Base-by-base conservation (phyloP, 2,888 invertebrate species). In the Dryadula phaetusa region DNA sequence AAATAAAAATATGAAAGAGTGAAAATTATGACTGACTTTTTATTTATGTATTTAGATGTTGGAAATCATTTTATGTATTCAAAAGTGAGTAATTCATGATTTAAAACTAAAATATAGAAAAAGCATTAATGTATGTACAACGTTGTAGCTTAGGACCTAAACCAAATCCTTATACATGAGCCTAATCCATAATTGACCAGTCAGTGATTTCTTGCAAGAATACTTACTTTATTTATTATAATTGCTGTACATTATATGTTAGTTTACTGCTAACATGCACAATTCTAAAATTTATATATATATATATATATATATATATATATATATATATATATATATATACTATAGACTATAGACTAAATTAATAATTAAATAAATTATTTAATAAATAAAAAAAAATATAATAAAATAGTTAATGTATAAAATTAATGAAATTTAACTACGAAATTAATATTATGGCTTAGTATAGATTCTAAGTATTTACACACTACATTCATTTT, bases 101-200 rank as follows among this genome's bases (percentile, higher is more conserved):
- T 54, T 67, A 22, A 28, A 49, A 32, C 54, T 25, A 34, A 56
- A 37, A 18, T 5, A 67, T 53, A 42, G 70, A 60, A 70, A 49
- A 85, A 83, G 82, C 85, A 74, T 77, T 58, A 80, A 81, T 79
- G 72, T 88, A 90, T 89, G 77, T 88, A 90, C 88, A 90, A 81
- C 82, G 32, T 69, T 54, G 61, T 22, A 46, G 32, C 64, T 70
- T 65, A 84, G 84, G 85, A 87, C 82, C 85, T 84, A 86, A 90
- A 88, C 79, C 77, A 87, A 90, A 89, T 85, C 83, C 85, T 78
- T 85, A 85, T 83, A 81, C 75, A 82, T 82, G 86, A 85, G 72
- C 88, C 92, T 92, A 92, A 90, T 92, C 88, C 87, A 82, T 92
- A 92, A 92, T 92, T 92, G 92, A 92, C 92, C 89, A 89, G 88